These are phyloP conservation scores for Riparia riparia DNA, from an alignment of 2,113 vertebrate genomes.

Conservation along the genomic window DNA sequence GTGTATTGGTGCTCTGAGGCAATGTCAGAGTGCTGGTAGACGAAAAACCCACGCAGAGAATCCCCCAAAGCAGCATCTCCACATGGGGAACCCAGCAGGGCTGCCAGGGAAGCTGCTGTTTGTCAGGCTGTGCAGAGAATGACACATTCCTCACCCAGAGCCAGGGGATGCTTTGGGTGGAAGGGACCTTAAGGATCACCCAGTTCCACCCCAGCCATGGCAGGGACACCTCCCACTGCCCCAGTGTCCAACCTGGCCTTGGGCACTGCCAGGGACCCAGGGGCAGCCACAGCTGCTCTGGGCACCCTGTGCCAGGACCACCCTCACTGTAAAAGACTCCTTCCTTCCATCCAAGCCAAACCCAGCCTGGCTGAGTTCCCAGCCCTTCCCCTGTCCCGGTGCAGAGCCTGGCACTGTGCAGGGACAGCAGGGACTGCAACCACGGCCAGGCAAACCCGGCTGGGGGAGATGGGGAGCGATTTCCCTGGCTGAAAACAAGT, in stretches of 20 bases:
- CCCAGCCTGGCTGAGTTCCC: not conserved
- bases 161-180: not conserved
- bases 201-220: not conserved
- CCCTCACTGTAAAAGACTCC: not conserved
- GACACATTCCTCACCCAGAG: not conserved
- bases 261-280: not conserved
- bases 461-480: not conserved
- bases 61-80: not conserved
- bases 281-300: not conserved
- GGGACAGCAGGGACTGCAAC: not conserved
- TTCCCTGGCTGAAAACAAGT: slow-evolving; percentile 44
- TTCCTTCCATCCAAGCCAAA: not conserved
- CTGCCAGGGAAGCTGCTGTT: not conserved
- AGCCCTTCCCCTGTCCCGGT: not conserved
- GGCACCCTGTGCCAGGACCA: not conserved
- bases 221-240: not conserved
- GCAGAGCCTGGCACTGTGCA: not conserved
- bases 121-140: not conserved
- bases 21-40: not conserved
- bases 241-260: not conserved
- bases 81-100: not conserved
- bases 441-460: not conserved
- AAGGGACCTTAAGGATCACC: not conserved
- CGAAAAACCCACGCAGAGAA: not conserved
- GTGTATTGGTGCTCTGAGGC: not conserved